Evolutionary conservation across 2,888 invertebrate genomes (phyloP), one percentile per base, ranked within the genome.

Genomic region (Hypena proboscidalis): DNA sequence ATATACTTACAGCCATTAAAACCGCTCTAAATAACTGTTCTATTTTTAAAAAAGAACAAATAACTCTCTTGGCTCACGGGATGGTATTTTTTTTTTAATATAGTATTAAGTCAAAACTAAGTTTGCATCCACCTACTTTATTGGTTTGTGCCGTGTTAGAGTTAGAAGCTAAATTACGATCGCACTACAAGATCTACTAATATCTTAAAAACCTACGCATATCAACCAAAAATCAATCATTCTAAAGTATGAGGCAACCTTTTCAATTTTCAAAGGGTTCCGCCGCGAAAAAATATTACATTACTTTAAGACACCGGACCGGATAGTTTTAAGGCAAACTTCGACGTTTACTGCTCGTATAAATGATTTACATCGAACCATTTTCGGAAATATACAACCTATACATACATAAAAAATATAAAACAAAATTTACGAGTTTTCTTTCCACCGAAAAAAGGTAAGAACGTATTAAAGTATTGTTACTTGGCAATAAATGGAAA

Each of bases 261-360:
- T 46, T 42, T 36, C 27, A 42, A 43, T 49, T 56, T 37, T 48
- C 30, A 57, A 61, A 65, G 31, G 40, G 51, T 25, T 35, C 57
- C 48, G 43, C 39, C 35, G 30, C 23, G 17, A 20, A 38, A 44
- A 42, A 17, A 42, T 45, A 22, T 15, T 14, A 33, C 22, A 23
- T 38, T 40, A 37, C 11, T 44, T 46, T 44, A 42, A 20, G 40
- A 40, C 40, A 48, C 31, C 30, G 32, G 27, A 39, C 7, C 17
- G 49, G 52, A 64, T 67, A 67, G 56, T 65, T 81, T 80, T 69
- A 70, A 73, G 72, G 43, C 71, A 75, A 77, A 73, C 64, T 74
- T 74, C 55, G 77, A 83, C 83, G 45, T 76, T 83, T 80, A 85
- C 78, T 70, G 78, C 64, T 60, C 66, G 68, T 80, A 77, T 79